phyloP scores from a whole-genome alignment of 2,797 vertebrate species.

The Apodemus agrarius region DNA sequence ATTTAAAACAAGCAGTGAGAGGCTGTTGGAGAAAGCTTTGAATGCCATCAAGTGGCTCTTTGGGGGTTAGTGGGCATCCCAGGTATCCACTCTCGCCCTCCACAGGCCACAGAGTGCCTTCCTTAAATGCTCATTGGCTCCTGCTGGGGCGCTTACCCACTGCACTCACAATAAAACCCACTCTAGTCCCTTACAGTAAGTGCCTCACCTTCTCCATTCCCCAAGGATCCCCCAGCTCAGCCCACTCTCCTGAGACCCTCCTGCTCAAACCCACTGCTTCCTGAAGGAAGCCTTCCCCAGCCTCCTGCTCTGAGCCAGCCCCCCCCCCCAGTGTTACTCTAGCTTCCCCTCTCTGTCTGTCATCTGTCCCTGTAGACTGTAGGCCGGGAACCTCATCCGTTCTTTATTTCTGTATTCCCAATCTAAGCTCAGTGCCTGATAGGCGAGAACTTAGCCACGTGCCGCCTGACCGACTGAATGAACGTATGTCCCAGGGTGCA shows the following conservation, averaged over 20 bases:
- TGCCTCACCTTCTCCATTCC: conserved; percentile 26
- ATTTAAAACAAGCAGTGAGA: neutral
- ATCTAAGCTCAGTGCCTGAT: neutral
- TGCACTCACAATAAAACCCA: conserved; percentile 35
- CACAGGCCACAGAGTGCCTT: neutral
- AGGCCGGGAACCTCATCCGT: neutral
- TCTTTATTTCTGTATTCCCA: conserved; percentile 19
- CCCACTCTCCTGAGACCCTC: neutral
- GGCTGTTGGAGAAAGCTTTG: conserved; percentile 8
- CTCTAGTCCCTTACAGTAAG: neutral
- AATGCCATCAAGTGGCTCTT: conserved; percentile 37
- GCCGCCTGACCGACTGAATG: conserved; percentile 16
- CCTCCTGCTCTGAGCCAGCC: neutral
- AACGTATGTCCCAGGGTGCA: neutral
- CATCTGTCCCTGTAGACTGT: neutral
- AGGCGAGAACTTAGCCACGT: neutral
- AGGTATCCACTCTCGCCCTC: conserved; percentile 10
- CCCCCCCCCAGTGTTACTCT: neutral
- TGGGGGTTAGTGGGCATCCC: neutral
- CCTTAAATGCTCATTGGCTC: neutral
- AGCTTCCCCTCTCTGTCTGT: neutral
- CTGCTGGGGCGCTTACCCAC: neutral
- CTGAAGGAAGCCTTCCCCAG: neutral
- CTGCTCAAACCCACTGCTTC: neutral
- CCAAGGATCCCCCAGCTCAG: neutral